Conservation (phyloP, 2,888 invertebrate genomes). For the Idaea dimidiata region DNA sequence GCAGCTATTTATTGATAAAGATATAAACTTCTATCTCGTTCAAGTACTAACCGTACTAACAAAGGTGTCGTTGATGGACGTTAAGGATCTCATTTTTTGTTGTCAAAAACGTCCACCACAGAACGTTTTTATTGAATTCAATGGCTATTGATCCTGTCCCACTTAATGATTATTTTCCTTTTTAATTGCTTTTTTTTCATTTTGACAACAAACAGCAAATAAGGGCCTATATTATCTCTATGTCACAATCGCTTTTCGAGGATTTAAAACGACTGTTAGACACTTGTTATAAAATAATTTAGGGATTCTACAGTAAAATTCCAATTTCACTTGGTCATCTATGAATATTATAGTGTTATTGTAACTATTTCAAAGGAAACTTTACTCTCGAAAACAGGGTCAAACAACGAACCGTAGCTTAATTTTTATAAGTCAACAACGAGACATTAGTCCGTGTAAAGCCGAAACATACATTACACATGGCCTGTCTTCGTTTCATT, state of each 20-base stretch:
- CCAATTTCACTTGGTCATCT: no score
- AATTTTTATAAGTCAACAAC: not conserved
- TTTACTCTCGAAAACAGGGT: no score
- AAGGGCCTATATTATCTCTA: not conserved
- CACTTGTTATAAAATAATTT: no score
- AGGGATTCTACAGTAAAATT: no score
- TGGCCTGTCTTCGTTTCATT: conserved; percentile 52
- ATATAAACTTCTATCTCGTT: not conserved
- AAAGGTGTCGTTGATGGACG: conserved; percentile 16
- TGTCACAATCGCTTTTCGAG: no score
- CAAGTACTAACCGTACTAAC: conserved; percentile 7
- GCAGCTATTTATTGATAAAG: not conserved
- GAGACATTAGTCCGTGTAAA: not conserved
- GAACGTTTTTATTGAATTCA: not conserved
- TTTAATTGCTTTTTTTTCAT: not conserved
- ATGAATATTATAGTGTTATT: no score
- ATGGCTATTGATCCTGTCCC: not conserved
- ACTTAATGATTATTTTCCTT: not conserved
- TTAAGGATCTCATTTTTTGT: conserved; percentile 18
- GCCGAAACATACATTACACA: conserved; percentile 30
- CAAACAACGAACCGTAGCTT: not conserved
- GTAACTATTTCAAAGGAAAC: no score
- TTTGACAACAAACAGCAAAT: not conserved
- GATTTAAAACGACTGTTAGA: no score
- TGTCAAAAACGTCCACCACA: conserved; percentile 12